Evolutionary conservation across 1,140 invertebrate species (phyloP).

Genomic region (Neodiprion fabricii): DNA sequence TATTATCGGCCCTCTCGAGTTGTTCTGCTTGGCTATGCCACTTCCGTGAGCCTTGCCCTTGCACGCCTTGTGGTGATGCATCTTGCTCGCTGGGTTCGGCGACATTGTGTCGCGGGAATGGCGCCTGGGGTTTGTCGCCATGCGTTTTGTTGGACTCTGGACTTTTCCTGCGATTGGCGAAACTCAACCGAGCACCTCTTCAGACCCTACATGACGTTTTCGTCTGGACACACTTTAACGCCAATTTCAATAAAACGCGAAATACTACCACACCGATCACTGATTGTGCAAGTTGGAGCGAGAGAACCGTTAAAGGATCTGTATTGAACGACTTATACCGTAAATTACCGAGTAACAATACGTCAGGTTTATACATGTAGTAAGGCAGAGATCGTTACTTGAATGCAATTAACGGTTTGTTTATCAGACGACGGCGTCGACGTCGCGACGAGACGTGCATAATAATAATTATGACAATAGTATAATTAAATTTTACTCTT

Average conservation of each 20-base stretch:
- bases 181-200: no score
- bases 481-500: not conserved
- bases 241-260: no score
- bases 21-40: slow-evolving; percentile 61
- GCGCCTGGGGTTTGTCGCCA: no score
- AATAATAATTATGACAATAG: not conserved
- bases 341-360: no score
- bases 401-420: slow-evolving; percentile 14
- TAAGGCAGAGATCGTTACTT: slow-evolving; percentile 64
- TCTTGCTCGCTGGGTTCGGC: slow-evolving; percentile 64
- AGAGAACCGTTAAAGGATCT: no score
- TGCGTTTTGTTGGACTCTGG: slow-evolving; percentile 33
- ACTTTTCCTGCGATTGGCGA: slow-evolving; percentile 33
- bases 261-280: no score
- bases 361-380: no score
- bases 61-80: slow-evolving; percentile 72
- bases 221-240: no score
- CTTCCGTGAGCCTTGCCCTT: slow-evolving; percentile 75
- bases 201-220: no score
- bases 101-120: slow-evolving; percentile 55
- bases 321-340: no score
- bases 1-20: not conserved
- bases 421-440: slow-evolving; percentile 8
- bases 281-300: no score
- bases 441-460: not conserved